Base-by-base conservation (phyloP, 2,113 vertebrate genomes). In the Cariama cristata region DNA sequence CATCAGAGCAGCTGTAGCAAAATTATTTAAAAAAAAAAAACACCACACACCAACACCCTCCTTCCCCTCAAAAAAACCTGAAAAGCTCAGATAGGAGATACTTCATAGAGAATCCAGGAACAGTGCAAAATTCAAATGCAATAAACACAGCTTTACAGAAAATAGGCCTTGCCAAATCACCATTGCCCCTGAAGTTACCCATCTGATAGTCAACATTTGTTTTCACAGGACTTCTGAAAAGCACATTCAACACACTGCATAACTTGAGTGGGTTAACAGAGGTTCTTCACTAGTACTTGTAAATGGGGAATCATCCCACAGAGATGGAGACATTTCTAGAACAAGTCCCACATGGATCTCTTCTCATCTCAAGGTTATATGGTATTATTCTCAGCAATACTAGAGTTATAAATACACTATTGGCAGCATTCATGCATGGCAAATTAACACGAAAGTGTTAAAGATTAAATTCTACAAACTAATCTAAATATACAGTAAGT, bases 311-410 rank as follows among this genome's bases (percentile, higher is more conserved):
- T 69, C 45, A 90, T 75, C 56, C 85, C 87, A 71, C 5, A 14
- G 24, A 33, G 30, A 32, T 6, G 17, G 24, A 33, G 30, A 32
- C 62, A 64, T 91, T 97, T 97, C 93, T 91, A 91, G 92, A 90
- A 82, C 87, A 85, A 75, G 58, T 88, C 92, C 77, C 77, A 82
- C 4, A 30, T 9, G 56, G 30, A 68, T 52, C 19, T 87, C 23
- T 72, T 87, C 52, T 68, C 63, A 74, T 67, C 63, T 94, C 93
- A 96, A 97, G 87, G 97, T 94, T 91, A 67, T 22, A 55, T 18
- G 45, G 26, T 63, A 84, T 14, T 79, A 58, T 81, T 87, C 64
- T 74, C 84, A 87, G 83, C n/a, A 84, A 74, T 18, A 67, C 4
- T 10, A 45, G 45, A 84, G 64, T 71, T 68, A 91, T 79, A 96